phyloP scores from a whole-genome alignment of 2,113 vertebrate species.

The Nycticebus coucang region DNA sequence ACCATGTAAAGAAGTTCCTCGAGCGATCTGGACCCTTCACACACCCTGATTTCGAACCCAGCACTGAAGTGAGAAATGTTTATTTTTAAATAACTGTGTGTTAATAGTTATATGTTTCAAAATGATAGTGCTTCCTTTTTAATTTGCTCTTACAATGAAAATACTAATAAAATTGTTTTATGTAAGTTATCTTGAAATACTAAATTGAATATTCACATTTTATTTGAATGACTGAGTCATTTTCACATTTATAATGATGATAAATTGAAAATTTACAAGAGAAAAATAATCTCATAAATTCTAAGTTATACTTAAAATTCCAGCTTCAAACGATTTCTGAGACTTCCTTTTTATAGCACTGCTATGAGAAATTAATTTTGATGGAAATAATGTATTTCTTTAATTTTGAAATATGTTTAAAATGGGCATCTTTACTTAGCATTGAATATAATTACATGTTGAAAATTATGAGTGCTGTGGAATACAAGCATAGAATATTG shows the following conservation, averaged over 20 bases:
- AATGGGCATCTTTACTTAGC: constrained; percentile 37
- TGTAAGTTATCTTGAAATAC: constrained; percentile 56
- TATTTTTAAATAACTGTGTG: constrained; percentile 82
- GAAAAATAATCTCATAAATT: constrained; percentile 17
- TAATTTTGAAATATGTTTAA: constrained; percentile 58
- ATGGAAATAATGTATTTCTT: constrained; percentile 29
- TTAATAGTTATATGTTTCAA: constrained; percentile 78
- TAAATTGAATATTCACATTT: constrained; percentile 46
- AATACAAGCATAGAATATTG: constrained; percentile 27
- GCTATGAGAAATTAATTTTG: constrained; percentile 56
- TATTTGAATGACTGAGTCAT: constrained; percentile 55
- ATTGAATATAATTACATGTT: constrained; percentile 46
- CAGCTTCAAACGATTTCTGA: constrained; percentile 59
- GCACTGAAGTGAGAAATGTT: constrained; percentile 93
- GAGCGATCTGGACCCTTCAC: constrained; percentile 97
- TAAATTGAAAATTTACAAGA: constrained; percentile 40
- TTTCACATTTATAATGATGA: constrained; percentile 53
- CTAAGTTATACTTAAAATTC: constrained; percentile 39
- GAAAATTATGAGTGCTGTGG: constrained; percentile 30
- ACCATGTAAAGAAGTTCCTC: constrained; percentile 98
- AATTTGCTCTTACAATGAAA: constrained; percentile 56
- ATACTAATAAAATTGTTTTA: constrained; percentile 59
- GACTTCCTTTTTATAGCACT: constrained; percentile 44
- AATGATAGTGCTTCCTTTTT: constrained; percentile 61
- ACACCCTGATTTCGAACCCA: constrained; percentile 98